These are phyloP conservation scores for Drosophila ficusphila DNA, from an alignment of 1,140 invertebrate species.

Conservation along the genomic window DNA sequence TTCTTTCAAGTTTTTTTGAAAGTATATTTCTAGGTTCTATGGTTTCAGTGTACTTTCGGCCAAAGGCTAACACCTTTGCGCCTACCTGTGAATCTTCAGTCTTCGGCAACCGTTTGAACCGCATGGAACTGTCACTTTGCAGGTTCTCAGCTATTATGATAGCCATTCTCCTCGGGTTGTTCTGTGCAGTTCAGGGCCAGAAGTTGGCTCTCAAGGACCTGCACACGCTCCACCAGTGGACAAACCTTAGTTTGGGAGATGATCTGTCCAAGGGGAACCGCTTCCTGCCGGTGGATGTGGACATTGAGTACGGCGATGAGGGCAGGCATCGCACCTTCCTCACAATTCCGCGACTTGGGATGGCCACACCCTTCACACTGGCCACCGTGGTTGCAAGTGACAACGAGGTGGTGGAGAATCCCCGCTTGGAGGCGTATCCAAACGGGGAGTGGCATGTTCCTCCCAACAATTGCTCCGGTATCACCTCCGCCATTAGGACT, in stretches of 20 bases:
- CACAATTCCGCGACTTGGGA: constrained; percentile 89
- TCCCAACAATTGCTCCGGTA: constrained; percentile 84
- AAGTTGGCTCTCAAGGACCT: constrained; percentile 57
- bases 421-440: constrained; percentile 85
- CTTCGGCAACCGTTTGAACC: constrained; percentile 48
- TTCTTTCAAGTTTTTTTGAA: not conserved
- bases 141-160: constrained; percentile 18
- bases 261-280: constrained; percentile 86
- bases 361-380: constrained; percentile 88
- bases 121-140: constrained; percentile 42
- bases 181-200: constrained; percentile 24
- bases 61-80: constrained; percentile 16
- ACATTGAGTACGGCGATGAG: constrained; percentile 86
- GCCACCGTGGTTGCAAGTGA: constrained; percentile 85
- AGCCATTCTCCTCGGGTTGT: constrained; percentile 23
- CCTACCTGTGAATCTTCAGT: constrained; percentile 49
- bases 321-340: constrained; percentile 87
- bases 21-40: not conserved
- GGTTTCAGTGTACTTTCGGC: constrained; percentile 41
- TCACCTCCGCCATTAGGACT: constrained; percentile 86
- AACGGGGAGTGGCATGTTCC: constrained; percentile 85
- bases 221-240: constrained; percentile 85
- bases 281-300: constrained; percentile 91
- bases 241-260: constrained; percentile 85
- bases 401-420: constrained; percentile 60